These are phyloP conservation scores for Labeo catla DNA, from an alignment of 2,113 vertebrate genomes.

Conservation along the genomic window DNA sequence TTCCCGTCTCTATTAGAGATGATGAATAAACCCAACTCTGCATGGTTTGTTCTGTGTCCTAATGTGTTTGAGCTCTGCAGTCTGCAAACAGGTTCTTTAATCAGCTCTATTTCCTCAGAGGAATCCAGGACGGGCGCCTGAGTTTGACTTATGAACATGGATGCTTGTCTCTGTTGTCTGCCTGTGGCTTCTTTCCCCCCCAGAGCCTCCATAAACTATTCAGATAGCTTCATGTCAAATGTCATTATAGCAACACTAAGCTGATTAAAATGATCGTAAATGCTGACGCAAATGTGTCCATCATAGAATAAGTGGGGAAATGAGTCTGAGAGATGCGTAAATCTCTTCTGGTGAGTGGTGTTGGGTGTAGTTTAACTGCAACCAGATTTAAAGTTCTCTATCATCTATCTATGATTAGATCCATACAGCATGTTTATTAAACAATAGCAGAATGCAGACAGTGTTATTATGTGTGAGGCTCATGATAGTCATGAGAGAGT, in stretches of 20 bases:
- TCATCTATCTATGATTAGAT: conserved; percentile 1
- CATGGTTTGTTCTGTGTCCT: not conserved
- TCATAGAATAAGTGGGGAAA: conserved; percentile 5
- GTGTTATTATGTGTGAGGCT: not conserved
- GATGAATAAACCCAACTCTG: not conserved
- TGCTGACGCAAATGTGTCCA: conserved; percentile 3
- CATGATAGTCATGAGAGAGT: not conserved
- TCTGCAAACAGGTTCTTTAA: conserved; percentile 7
- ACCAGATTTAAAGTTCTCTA: conserved; percentile 1
- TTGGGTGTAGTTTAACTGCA: conserved; percentile 20
- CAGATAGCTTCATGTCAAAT: conserved; percentile 6
- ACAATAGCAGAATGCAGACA: not conserved
- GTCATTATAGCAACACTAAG: not conserved
- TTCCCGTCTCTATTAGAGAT: not conserved
- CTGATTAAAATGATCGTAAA: conserved; percentile 1
- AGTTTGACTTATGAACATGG: conserved; percentile 12
- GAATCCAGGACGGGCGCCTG: not conserved
- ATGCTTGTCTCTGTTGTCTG: not conserved
- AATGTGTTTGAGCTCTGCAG: not conserved
- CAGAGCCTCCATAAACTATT: conserved; percentile 16
- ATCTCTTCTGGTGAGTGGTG: not conserved
- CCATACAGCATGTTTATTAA: conserved; percentile 10
- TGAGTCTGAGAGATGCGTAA: not conserved
- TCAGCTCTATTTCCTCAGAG: conserved; percentile 7
- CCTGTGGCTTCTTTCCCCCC: not conserved